Evolutionary conservation across 2,113 vertebrate genomes (phyloP).

Genomic region (Turnix velox): DNA sequence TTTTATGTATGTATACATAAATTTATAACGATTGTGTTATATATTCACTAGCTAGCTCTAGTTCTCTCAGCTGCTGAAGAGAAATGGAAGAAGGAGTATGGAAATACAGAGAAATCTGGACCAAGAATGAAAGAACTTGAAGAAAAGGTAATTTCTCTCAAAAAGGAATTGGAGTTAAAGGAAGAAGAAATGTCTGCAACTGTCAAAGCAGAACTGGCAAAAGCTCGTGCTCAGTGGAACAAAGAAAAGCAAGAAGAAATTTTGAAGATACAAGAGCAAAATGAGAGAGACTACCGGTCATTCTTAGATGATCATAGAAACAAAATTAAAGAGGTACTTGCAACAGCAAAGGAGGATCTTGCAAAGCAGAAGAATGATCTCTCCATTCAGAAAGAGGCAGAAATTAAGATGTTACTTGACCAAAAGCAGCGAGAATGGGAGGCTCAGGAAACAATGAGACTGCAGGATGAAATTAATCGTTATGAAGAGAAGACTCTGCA

Average conservation of each 20-base stretch:
- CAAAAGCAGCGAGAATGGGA: slow-evolving; percentile 79
- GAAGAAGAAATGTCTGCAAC: slow-evolving; percentile 76
- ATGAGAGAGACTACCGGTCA: slow-evolving; percentile 77
- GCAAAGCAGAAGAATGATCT: slow-evolving; percentile 78
- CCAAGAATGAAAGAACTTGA: slow-evolving; percentile 72
- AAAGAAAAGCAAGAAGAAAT: slow-evolving; percentile 90
- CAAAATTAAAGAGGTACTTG: slow-evolving; percentile 78
- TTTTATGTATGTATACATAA: background rate
- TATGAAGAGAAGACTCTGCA: slow-evolving; percentile 71
- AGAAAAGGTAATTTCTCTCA: slow-evolving; percentile 76
- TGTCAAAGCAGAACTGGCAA: slow-evolving; percentile 86
- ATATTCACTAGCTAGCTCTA: slow-evolving; percentile 47
- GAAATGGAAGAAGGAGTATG: slow-evolving; percentile 75
- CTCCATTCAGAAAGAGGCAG: slow-evolving; percentile 78
- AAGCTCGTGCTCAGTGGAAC: slow-evolving; percentile 83
- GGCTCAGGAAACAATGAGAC: slow-evolving; percentile 66
- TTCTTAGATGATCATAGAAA: slow-evolving; percentile 81
- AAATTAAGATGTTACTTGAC: slow-evolving; percentile 72
- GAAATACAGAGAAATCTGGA: slow-evolving; percentile 56
- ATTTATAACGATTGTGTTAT: background rate
- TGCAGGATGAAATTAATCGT: slow-evolving; percentile 62
- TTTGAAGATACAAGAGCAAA: slow-evolving; percentile 73
- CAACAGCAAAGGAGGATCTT: slow-evolving; percentile 75
- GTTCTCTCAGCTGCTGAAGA: slow-evolving; percentile 78
- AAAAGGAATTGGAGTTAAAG: slow-evolving; percentile 76